Evolutionary conservation across 64 coral and sea anemone species (phyloP), one percentile per base, ranked within the genome.

Genomic region (Pocillopora damicornis): DNA sequence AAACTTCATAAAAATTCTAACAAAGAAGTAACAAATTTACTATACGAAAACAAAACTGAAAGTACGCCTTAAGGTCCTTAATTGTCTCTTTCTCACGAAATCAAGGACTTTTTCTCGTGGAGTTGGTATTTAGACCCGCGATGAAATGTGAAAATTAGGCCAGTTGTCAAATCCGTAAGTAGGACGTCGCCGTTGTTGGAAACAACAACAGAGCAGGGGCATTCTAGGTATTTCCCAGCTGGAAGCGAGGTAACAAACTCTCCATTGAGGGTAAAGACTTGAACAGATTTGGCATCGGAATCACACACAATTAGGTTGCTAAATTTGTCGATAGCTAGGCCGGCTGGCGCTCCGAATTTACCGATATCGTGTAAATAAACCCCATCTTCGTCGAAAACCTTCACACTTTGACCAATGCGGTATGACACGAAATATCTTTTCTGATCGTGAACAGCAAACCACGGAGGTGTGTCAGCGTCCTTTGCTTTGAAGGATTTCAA

Each of bases 341-440:
- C 78, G 81, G 61, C 42, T 2, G 88, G 88, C 7, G 63, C 6
- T 13, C 15, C 11, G 4, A 34, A 78, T 25, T 80, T 14, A 18
- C 63, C 76, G 22, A 89, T 81, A 25, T 75, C 34, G n/a, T 89
- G 22, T 57, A 82, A 25, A 26, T 13, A 80, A 1, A 22, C 63
- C 6, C 88, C 88, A 17, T 74, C 71, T 15, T 80, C 67, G 65
- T 82, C 69, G 65, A 89, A 89, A 14, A 89, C 88, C 45, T 81
- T 89, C 15, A 89, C 88, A 73, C 67, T 23, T 30, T 13, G 6
- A 18, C 62, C 88, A n/a, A 59, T 36, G 20, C 61, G 37, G 37
- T 81, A 89, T 5, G 88, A 89, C 20, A 82, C 88, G 20, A 89
- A 89, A 35, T 51, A 89, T 14, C 69, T 66, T 9, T 67, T 63